phyloP scores from a whole-genome alignment of 2,797 vertebrate genomes.

The Scomberomorus guttatus region DNA sequence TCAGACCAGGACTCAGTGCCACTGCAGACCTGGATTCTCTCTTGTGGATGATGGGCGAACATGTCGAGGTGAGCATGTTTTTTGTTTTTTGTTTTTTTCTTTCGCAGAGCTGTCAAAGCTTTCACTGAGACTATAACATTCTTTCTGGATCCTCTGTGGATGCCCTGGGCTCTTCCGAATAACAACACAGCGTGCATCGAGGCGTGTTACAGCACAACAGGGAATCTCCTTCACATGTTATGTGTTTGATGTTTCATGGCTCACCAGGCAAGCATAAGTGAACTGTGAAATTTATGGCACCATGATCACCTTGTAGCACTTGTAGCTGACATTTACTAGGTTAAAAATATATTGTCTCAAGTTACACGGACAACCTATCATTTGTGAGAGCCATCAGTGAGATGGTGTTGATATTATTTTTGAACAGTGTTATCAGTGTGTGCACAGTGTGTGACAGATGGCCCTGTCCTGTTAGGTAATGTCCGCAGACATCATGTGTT shows the following conservation, averaged over 20 bases:
- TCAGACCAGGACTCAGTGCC: constrained; percentile 58
- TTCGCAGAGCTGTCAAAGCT: background rate
- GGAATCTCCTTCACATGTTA: constrained; percentile 35
- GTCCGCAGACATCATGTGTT: background rate
- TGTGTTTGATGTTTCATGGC: constrained; percentile 46
- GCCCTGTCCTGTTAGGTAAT: background rate
- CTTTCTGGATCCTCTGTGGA: constrained; percentile 24
- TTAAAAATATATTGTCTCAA: background rate
- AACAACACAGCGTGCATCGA: constrained; percentile 23
- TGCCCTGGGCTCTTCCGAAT: constrained; percentile 5
- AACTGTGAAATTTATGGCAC: constrained; percentile 42
- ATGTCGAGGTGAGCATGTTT: constrained; percentile 66
- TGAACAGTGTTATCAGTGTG: constrained; percentile 7
- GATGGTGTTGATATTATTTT: constrained; percentile 11
- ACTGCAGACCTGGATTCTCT: constrained; percentile 74
- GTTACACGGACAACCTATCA: constrained; percentile 22
- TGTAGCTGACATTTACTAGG: background rate
- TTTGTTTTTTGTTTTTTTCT: background rate
- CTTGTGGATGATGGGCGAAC: constrained; percentile 73
- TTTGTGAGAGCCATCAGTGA: constrained; percentile 19
- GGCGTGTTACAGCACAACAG: constrained; percentile 56
- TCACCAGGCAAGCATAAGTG: constrained; percentile 22
- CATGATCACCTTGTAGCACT: background rate
- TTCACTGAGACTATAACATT: constrained; percentile 13
- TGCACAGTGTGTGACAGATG: constrained; percentile 12